Evolutionary conservation across 2,888 invertebrate species (phyloP), one percentile per base, ranked within the genome.

Genomic region (Nomada lathburiana): DNA sequence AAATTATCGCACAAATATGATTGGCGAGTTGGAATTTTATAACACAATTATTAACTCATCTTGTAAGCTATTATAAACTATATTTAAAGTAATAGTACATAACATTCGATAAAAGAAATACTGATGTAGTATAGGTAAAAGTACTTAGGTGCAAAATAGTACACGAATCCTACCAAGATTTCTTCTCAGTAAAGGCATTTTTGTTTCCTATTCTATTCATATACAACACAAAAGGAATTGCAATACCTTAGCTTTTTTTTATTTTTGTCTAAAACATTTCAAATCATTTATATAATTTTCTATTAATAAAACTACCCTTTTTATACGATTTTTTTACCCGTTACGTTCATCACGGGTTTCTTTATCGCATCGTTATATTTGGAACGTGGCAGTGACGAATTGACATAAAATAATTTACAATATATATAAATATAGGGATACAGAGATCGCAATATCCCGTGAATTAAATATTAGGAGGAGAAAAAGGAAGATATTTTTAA

Each of bases 351-450:
- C 18, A 10, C 9, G 26, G 69, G 9, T 20, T 57, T 9, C 0
- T n/a, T 70, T n/a, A 16, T 70, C 23, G 7, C 52, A 11, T 23
- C 20, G 13, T 65, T 59, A 50, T 42, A 70, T 60, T 62, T 60
- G 11, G n/a, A 60, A 29, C 26, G 29, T 78, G 85, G 80, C 86
- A 86, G 85, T 83, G 80, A 80, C 26, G 16, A 71, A 76, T 70
- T 52, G n/a, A 23, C 26, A 42, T 23, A 55, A 72, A 50, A 60
- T 63, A 44, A 44, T 53, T 36, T 70, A 70, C 18, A 62, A 23
- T 53, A 53, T 20, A 72, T 26, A 52, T 59, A 59, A 47, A 73
- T 59, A 57, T 47, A 50, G 53, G 55, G 29, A 20, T 42, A 47
- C 5, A 64, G 57, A 71, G 59, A 52, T 59, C 29, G 65, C 68